Conservation (phyloP, 2,888 invertebrate genomes). For the Catotricha subobsoleta region DNA sequence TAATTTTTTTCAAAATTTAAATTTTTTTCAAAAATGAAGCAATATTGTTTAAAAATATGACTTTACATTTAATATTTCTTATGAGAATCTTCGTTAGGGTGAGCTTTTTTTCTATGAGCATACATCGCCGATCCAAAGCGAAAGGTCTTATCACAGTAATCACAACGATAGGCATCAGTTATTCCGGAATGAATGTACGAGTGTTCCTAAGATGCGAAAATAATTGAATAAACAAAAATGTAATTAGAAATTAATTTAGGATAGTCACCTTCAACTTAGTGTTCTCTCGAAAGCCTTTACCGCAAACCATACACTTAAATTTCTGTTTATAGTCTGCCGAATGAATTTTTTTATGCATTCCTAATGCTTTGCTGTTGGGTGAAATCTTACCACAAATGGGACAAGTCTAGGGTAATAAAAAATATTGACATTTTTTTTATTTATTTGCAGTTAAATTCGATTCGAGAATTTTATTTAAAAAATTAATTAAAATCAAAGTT, state of each 20-base stretch:
- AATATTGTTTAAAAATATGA: too few species aligned
- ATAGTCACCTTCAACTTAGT: constrained; percentile 3
- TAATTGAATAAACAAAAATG: background rate
- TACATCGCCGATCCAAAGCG: constrained; percentile 3
- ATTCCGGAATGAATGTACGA: constrained; percentile 2
- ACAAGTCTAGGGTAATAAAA: background rate
- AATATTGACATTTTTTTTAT: background rate
- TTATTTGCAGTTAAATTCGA: too few species aligned
- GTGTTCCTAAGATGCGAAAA: constrained; percentile 5
- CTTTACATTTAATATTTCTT: too few species aligned
- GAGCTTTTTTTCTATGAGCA: constrained; percentile 5
- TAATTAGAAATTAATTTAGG: background rate
- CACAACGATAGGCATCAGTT: constrained; percentile 2
- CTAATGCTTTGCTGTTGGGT: background rate
- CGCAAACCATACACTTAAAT: constrained; percentile 6
- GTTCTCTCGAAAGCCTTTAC: constrained; percentile 1
- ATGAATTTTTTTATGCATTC: constrained; percentile 3
- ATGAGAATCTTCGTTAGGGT: constrained; percentile 3
- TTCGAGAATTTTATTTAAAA: background rate
- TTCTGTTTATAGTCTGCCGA: background rate
- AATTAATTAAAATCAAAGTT: background rate
- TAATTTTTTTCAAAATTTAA: too few species aligned
- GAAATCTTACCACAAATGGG: constrained; percentile 1
- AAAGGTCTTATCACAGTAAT: constrained; percentile 3
- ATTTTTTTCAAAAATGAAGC: too few species aligned